Conservation (phyloP, 2,888 invertebrate species). For the Sinopyrophorus schimmeli region DNA sequence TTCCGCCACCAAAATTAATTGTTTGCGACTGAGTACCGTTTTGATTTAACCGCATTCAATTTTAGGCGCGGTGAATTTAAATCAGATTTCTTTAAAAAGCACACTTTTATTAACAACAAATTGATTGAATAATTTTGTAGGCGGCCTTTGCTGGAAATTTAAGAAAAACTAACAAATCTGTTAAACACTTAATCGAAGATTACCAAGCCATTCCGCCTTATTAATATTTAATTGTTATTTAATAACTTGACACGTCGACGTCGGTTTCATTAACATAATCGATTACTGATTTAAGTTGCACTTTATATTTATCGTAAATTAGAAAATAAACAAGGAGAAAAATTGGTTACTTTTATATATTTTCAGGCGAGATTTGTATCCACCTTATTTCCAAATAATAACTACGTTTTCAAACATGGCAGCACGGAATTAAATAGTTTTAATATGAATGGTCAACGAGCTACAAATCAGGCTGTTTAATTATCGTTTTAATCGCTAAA, state of each 20-base stretch:
- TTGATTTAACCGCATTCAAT: neutral
- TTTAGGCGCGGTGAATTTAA: neutral
- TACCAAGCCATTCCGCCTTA: constrained; percentile 20
- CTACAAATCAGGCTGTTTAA: constrained; percentile 18
- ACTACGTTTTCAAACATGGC: constrained; percentile 9
- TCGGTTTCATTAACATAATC: no score
- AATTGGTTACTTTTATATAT: constrained; percentile 1
- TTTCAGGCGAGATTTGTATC: constrained; percentile 29
- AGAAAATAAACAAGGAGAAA: neutral
- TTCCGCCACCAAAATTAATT: no score
- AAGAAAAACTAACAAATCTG: constrained; percentile 9
- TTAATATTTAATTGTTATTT: no score
- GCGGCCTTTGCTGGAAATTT: constrained; percentile 25
- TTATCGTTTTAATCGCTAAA: neutral
- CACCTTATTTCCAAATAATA: constrained; percentile 23
- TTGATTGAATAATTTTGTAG: constrained; percentile 23
- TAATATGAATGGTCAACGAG: constrained; percentile 25
- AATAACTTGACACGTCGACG: no score
- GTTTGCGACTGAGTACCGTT: no score
- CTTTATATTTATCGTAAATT: constrained; percentile 1
- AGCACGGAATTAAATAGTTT: constrained; percentile 20
- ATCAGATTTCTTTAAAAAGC: neutral
- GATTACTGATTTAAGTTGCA: neutral
- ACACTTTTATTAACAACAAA: neutral
- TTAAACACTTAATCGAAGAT: neutral